phyloP scores from a whole-genome alignment of 1,140 invertebrate species.

The Triops cancriformis region DNA sequence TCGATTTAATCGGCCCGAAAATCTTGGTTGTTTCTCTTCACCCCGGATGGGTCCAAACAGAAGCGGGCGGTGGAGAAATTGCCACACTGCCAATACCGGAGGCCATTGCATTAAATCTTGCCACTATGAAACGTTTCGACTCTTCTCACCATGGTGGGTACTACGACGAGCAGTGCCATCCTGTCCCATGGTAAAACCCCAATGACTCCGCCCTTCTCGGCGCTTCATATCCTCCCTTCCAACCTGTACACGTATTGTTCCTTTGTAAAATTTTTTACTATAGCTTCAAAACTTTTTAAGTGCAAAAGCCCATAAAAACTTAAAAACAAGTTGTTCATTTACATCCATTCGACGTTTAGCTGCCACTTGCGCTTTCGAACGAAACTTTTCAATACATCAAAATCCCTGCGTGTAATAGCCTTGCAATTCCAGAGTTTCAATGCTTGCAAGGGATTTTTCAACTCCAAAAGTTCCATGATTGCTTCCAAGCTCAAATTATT shows the following conservation, averaged over 20 bases:
- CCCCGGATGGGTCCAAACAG: conserved; percentile 84
- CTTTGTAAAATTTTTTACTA: no score
- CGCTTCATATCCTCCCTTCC: neutral
- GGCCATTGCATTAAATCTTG: neutral
- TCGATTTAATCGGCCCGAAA: conserved; percentile 64
- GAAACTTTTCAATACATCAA: conserved; percentile 19
- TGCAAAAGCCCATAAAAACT: no score
- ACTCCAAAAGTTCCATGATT: neutral
- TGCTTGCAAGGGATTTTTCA: neutral
- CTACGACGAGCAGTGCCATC: neutral
- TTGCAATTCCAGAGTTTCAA: conserved; percentile 28
- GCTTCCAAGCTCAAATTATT: conserved; percentile 15
- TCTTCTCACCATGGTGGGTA: neutral
- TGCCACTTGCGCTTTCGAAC: conserved; percentile 21
- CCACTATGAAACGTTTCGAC: neutral
- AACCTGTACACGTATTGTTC: neutral
- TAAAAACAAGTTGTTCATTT: neutral
- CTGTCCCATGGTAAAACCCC: neutral
- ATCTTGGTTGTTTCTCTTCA: conserved; percentile 69
- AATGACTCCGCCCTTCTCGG: neutral
- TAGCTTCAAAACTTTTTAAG: no score
- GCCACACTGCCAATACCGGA: neutral
- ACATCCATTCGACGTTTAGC: conserved; percentile 27
- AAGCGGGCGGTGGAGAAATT: conserved; percentile 60
- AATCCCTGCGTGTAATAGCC: conserved; percentile 13